Evolutionary conservation across 2,113 vertebrate genomes (phyloP), one percentile per base, ranked within the genome.

Genomic region (Myrmecobius fasciatus): DNA sequence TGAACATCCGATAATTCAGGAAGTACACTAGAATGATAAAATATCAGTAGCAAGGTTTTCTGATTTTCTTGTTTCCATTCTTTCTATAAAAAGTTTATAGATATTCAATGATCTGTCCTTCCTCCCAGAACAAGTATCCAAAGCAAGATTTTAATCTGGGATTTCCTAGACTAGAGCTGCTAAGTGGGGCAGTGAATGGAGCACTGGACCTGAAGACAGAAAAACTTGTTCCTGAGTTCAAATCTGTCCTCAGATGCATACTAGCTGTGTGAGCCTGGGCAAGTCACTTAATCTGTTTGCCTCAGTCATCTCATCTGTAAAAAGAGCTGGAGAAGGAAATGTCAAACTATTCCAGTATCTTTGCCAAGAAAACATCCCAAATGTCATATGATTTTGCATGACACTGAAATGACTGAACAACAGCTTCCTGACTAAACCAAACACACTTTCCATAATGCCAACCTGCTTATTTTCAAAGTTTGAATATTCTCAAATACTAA

Each of bases 401-500:
- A 8, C 5, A 43, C 17, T n/a, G 36, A 83, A n/a, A 83, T 22
- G 67, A 83, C n/a, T 83, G n/a, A 83, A 43, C 20, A 36, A 14
- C 26, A 75, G 20, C 12, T 67, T 67, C 60, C 60, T 60, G 28
- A 60, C 56, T 36, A 17, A 67, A 28, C 31, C 60, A 14, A 67
- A 36, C 60, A 67, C 56, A 67, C 11, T 67, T 36, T 36, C 60
- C 60, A 67, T 67, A 36, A 67, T 36, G 60, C 60, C 60, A 36
- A 67, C 1, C 60, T 67, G 31, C 60, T 67, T 67, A 67, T 36
- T 67, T 67, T 36, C 11, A 67, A 36, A 36, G 31, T 67, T 17
- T 36, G 56, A 89, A 60, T 36, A 94, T 83, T 88, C 90, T 88
- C 67, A 97, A 95, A 94, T 91, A 83, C 17, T 89, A 43, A n/a